A percentile compares a stretch with the other conserved stretches of the same genome.
phyloP scores from a whole-genome alignment of 2,113 vertebrate genomes.

The Petaurus breviceps region DNA sequence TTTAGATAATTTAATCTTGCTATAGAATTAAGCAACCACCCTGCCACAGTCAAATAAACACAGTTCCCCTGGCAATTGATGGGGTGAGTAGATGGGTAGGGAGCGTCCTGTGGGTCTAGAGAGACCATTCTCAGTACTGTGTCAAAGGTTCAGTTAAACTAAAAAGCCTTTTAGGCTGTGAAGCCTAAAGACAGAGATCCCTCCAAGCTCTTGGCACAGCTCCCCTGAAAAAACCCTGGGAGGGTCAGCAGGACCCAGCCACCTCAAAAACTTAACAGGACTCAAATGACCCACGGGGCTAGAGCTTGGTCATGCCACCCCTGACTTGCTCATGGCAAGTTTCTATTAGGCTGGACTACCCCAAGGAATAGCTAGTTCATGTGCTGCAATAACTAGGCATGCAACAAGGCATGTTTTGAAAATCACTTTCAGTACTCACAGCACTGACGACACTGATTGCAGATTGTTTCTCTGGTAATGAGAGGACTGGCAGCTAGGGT shows the following conservation, averaged over 20 bases:
- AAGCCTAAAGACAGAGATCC: not conserved
- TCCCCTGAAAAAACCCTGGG: not conserved
- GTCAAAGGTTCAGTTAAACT: not conserved
- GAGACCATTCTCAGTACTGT: not conserved
- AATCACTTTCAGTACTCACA: not conserved
- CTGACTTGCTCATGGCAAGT: too few relatives aligned
- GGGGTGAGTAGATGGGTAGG: not conserved
- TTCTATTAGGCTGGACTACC: not conserved
- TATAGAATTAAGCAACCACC: not conserved
- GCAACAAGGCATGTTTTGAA: not conserved
- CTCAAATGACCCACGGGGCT: not conserved
- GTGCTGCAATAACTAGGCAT: not conserved
- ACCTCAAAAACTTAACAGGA: not conserved
- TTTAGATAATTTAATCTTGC: conserved; percentile 11
- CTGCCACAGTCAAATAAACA: not conserved
- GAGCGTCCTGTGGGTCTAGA: not conserved
- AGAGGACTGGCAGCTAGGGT: not conserved
- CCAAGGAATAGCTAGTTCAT: not conserved
- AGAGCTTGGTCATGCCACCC: not conserved
- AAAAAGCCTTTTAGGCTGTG: not conserved
- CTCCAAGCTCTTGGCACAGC: not conserved
- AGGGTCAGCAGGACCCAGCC: not conserved
- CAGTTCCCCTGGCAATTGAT: not conserved
- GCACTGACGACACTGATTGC: not conserved
- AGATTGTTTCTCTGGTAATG: not conserved